Evolutionary conservation across 35 echinoderm and acorn worm species (phyloP).

Genomic region (Ophioderma brevispina): DNA sequence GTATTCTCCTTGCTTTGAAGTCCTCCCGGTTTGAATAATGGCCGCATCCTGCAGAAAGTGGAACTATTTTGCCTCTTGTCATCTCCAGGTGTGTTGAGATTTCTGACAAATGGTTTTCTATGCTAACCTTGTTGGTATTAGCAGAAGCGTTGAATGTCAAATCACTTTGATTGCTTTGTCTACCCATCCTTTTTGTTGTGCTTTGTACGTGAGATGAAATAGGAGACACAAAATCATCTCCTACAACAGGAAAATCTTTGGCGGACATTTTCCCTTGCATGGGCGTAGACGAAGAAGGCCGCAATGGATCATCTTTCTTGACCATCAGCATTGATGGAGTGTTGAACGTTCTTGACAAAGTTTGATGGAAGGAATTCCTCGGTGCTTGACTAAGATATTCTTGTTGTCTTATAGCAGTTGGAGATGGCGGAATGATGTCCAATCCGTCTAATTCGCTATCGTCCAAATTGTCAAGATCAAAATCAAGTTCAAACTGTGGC

Average conservation of each 20-base stretch:
- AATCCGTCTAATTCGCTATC: constrained; percentile 41
- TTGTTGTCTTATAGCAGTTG: constrained; percentile 18
- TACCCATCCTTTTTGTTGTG: no score
- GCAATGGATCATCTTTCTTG: background rate
- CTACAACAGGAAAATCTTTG: background rate
- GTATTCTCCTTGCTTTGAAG: background rate
- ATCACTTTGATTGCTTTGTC: no score
- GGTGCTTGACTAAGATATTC: constrained; percentile 13
- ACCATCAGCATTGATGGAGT: background rate
- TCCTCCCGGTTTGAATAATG: background rate
- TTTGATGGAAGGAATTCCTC: background rate
- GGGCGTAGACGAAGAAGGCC: constrained; percentile 30
- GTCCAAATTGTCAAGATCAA: constrained; percentile 85
- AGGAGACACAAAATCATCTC: constrained; percentile 10
- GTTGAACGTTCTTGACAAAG: background rate
- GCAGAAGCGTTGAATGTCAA: no score
- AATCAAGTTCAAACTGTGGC: constrained; percentile 86
- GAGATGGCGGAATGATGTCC: constrained; percentile 64
- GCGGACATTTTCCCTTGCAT: background rate
- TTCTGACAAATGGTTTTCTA: no score
- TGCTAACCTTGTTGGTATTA: no score
- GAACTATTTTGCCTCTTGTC: no score
- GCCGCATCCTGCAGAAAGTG: background rate
- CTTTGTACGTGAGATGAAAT: background rate
- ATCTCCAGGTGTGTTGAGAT: no score